Base-by-base conservation (phyloP, 2,888 invertebrate genomes). In the Diaperis boleti region DNA sequence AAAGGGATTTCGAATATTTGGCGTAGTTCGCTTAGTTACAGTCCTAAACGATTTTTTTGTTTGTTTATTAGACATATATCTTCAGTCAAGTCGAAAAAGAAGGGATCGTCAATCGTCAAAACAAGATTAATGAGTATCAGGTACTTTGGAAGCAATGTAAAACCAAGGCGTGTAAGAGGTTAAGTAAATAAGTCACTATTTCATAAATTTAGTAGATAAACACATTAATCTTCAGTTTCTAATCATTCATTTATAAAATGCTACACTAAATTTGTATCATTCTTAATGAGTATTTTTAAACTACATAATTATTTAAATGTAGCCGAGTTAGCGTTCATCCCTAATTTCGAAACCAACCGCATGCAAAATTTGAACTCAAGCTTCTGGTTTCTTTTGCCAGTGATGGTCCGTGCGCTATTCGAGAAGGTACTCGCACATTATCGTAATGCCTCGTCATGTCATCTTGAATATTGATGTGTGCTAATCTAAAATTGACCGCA, bases 171-270 rank as follows among this genome's bases (percentile, higher is more conserved):
- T 31, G 6, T 8, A 15, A 54, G 26, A 54, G 54, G 54, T 54
- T 54, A 54, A 54, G 14, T 31, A 42, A 54, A 54, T 42, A 54
- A 39, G 31, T 10, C 15, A 20, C 18, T 31, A 29, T 54, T 54
- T 54, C 54, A 54, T 54, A 54, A 41, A 54, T 54, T 31, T 29
- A 20, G 10, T 17, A 41, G 54, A 54, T 54, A 54, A 54, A 54
- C 41, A 11, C 8, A 29, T 22, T 39, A 37, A 33, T 52, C 52
- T 37, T 15, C 18, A 39, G n/a, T 54, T 54, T 42, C 41, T 54
- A 54, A 54, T 54, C 54, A 54, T 41, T 52, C 52, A 52, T 39
- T 50, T 50, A 15, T 39, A 52, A 52, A 39, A 52, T 39, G 52
- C 15, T 14, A 39, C 4, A 22, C 37, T 50, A 50, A 54, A 41